phyloP scores from a whole-genome alignment of 2,888 invertebrate species.

The Thecocarcelia acutangulata region DNA sequence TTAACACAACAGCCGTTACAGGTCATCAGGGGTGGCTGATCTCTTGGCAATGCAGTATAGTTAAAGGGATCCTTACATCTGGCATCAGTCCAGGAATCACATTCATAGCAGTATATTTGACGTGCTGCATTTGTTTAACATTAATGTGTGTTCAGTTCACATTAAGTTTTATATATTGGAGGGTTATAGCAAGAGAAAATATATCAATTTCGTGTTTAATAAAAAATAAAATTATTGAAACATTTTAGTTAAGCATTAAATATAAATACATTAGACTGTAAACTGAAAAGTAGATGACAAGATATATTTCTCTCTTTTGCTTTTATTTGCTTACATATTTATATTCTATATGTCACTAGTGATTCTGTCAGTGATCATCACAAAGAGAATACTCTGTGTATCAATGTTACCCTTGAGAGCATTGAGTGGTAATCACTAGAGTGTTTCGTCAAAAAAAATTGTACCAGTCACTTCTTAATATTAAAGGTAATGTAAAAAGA shows the following conservation, averaged over 20 bases:
- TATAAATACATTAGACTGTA: slow-evolving; percentile 44
- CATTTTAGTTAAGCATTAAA: slow-evolving; percentile 31
- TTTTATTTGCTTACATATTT: no score
- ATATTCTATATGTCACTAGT: no score
- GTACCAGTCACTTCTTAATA: no score
- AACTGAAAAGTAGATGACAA: neutral
- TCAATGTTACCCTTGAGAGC: no score
- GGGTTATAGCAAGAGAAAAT: slow-evolving; percentile 19
- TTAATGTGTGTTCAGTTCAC: slow-evolving; percentile 1
- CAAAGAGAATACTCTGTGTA: no score
- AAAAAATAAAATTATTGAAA: slow-evolving; percentile 14
- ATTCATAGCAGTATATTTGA: slow-evolving; percentile 95
- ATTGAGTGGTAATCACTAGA: no score
- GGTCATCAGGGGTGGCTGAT: slow-evolving; percentile 93
- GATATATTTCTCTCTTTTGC: no score
- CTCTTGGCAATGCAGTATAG: slow-evolving; percentile 92
- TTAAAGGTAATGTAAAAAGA: no score
- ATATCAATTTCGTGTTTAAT: slow-evolving; percentile 38
- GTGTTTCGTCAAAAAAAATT: no score
- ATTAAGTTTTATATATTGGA: slow-evolving; percentile 7
- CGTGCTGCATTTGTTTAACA: slow-evolving; percentile 84
- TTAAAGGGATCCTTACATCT: slow-evolving; percentile 96
- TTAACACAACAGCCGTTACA: slow-evolving; percentile 97
- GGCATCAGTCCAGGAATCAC: slow-evolving; percentile 94
- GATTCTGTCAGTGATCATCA: no score